phyloP scores from a whole-genome alignment of 1,140 invertebrate genomes.

The Cheumatopsyche charites region DNA sequence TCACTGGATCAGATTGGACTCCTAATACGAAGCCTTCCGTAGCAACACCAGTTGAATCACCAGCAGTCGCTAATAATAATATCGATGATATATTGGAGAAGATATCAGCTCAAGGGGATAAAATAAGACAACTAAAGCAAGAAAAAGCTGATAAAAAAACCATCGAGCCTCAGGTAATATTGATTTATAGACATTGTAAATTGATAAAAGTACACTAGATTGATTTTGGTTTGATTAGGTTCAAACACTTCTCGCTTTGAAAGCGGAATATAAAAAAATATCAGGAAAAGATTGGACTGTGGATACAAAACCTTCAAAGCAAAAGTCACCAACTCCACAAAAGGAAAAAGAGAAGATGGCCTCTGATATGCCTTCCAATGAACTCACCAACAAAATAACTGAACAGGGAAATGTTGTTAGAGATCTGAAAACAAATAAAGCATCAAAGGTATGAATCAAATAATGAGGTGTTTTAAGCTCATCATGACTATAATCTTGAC shows the following conservation, averaged over 20 bases:
- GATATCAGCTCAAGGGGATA: conserved; percentile 70
- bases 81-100: conserved; percentile 50
- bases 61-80: too few species aligned
- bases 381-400: conserved; percentile 56
- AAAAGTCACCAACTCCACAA: not conserved
- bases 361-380: conserved; percentile 29
- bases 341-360: conserved; percentile 25
- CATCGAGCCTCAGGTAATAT: conserved; percentile 59
- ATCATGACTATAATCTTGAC: not conserved
- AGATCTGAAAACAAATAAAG: conserved; percentile 70
- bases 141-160: conserved; percentile 64
- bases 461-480: not conserved
- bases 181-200: not conserved
- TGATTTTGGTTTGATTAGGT: too few species aligned
- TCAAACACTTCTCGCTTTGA: conserved; percentile 70
- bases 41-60: conserved; percentile 21
- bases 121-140: conserved; percentile 72
- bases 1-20: conserved; percentile 70
- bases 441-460: conserved; percentile 54
- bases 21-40: conserved; percentile 52
- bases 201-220: too few species aligned
- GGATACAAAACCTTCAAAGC: conserved; percentile 34
- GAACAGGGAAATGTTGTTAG: conserved; percentile 75
- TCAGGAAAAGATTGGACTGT: conserved; percentile 75
- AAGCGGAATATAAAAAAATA: conserved; percentile 70